These are phyloP conservation scores for Platycnemis pennipes DNA, from an alignment of 2,888 invertebrate species.

Conservation along the genomic window DNA sequence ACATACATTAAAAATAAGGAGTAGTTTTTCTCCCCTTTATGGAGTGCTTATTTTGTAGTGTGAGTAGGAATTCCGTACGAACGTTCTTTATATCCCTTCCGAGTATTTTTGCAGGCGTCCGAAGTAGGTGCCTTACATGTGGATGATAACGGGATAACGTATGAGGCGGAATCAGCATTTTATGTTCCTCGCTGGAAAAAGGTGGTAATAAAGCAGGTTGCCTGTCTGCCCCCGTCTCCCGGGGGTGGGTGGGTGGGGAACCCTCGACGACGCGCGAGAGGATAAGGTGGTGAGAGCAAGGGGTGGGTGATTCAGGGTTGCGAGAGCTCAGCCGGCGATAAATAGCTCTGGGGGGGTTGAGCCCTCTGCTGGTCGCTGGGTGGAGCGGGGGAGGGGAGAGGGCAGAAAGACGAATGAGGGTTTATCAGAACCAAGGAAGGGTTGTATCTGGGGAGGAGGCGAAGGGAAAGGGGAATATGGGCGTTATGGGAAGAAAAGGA, in stretches of 20 bases:
- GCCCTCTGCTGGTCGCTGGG: background rate
- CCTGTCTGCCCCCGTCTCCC: background rate
- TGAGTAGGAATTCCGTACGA: too few relatives aligned
- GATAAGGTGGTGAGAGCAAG: conserved; percentile 3
- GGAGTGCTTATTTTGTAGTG: background rate
- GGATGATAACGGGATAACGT: background rate
- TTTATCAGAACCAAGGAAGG: conserved; percentile 14
- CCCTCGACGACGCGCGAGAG: background rate
- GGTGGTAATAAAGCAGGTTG: background rate
- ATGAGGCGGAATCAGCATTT: background rate
- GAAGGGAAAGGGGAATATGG: background rate
- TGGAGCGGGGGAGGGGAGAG: background rate
- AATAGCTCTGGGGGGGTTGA: background rate
- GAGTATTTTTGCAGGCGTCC: background rate
- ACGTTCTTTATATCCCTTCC: background rate
- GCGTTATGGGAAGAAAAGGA: background rate
- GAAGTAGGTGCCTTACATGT: background rate
- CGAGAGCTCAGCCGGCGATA: background rate
- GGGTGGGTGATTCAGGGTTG: conserved; percentile 14
- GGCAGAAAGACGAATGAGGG: background rate
- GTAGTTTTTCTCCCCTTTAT: too few relatives aligned
- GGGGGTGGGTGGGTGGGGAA: background rate
- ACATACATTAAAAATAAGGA: too few relatives aligned
- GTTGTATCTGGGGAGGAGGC: background rate
- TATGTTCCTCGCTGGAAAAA: background rate